Evolutionary conservation across 2,797 vertebrate genomes (phyloP).

Genomic region (Meda fulgida): DNA sequence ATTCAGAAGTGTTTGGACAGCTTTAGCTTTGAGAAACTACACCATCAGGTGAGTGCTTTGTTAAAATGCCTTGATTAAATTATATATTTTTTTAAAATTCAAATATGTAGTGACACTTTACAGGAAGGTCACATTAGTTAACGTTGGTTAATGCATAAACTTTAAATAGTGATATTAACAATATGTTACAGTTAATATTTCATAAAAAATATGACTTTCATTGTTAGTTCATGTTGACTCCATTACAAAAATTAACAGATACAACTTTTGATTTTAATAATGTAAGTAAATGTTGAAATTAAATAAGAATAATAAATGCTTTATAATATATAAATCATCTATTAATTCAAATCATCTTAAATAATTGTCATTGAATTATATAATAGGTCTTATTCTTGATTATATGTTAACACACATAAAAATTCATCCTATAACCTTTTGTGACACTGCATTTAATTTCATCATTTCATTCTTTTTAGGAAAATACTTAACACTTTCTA

Average conservation of each 20-base stretch:
- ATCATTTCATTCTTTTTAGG: not conserved
- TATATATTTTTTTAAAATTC: not conserved
- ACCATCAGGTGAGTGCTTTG: conserved; percentile 22
- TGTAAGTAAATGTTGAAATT: not conserved
- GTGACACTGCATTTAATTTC: not conserved
- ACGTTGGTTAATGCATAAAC: not conserved
- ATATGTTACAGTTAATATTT: not conserved
- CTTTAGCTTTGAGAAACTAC: conserved; percentile 5
- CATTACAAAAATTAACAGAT: not conserved
- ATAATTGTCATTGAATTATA: not conserved
- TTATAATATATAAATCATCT: not conserved
- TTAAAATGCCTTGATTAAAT: not conserved
- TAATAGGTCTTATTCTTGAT: not conserved
- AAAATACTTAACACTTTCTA: not conserved
- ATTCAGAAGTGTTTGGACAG: not conserved
- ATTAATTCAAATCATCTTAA: not conserved
- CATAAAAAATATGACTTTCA: not conserved
- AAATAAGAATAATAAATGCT: not conserved
- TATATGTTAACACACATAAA: not conserved
- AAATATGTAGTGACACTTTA: not conserved
- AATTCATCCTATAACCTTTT: not conserved
- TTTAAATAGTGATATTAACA: not conserved
- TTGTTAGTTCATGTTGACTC: not conserved
- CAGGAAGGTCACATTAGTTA: not conserved
- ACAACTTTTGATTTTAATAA: not conserved